Base-by-base conservation (phyloP, 2,888 invertebrate species). In the Iphiclides podalirius region DNA sequence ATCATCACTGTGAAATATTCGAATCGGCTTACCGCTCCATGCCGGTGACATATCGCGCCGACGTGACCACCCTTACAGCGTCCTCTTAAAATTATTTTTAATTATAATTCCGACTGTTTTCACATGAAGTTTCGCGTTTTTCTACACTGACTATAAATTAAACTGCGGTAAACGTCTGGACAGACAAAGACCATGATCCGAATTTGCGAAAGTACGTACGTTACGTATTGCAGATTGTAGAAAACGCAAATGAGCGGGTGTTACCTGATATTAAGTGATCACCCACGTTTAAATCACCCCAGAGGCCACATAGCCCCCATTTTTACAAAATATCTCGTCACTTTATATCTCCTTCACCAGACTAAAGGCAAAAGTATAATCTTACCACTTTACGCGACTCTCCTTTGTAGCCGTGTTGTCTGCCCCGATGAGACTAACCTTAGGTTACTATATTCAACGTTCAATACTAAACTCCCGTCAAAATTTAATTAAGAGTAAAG, bases 1-100 rank as follows among this genome's bases (percentile, higher is more conserved):
- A 43, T 49, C 43, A 43, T 49, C 17, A 17, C 15, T 23, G 43
- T 26, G 49, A 38, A 16, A 43, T 49, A 43, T 49, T 15, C 31
- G 38, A 6, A 4, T 20, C 26, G 40, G 47, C 9, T 23, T 7
- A 13, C 14, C 12, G 37, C 1, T 13, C 14, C 33, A 6, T 1
- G n/a, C 8, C 4, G 4, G 23, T 7, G 7, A 35, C 35, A 35
- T 20, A 35, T 43, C 23, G 35, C 35, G n/a, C 35, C 12, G 14
- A 17, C 34, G 39, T 47, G 34, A 35, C 34, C n/a, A 14, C 14
- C 31, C 23, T 46, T 46, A 46, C 39, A 33, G 20, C 33, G 14
- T 31, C 33, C 20, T 13, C 38, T 11, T 23, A 33, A 33, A 33
- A 41, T 41, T 4, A 31, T n/a, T 41, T 41, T 41, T 16, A 26